Percentiles rank a stretch among this genome's conserved stretches.
phyloP scores from a whole-genome alignment of 2,888 invertebrate genomes.

The Myopa testacea region DNA sequence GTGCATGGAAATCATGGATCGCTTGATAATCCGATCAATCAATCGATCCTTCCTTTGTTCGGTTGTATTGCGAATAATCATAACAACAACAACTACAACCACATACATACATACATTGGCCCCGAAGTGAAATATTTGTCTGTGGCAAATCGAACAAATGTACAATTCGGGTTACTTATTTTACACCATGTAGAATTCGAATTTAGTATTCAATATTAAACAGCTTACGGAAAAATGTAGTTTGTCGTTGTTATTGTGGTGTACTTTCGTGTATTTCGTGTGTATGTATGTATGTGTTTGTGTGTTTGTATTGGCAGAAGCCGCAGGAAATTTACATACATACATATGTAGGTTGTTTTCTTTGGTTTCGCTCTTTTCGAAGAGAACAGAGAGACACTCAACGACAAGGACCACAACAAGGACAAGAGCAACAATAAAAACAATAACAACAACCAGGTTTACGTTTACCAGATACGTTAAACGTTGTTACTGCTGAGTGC shows the following conservation, averaged over 20 bases:
- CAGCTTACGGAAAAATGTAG: neutral
- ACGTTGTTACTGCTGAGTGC: too few relatives aligned
- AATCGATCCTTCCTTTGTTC: too few relatives aligned
- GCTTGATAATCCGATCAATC: too few relatives aligned
- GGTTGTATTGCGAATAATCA: too few relatives aligned
- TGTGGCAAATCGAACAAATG: slow-evolving; percentile 19
- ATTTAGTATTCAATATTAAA: slow-evolving; percentile 4
- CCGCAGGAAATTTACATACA: neutral
- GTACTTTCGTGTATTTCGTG: neutral
- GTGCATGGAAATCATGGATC: too few relatives aligned
- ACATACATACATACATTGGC: too few relatives aligned
- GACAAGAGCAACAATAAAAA: too few relatives aligned
- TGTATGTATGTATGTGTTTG: neutral
- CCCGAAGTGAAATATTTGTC: neutral
- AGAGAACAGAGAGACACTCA: neutral
- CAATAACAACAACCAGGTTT: too few relatives aligned
- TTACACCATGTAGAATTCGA: neutral
- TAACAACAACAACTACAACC: too few relatives aligned
- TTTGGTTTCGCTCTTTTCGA: slow-evolving; percentile 1
- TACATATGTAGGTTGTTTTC: too few relatives aligned
- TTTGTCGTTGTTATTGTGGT: neutral
- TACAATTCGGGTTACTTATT: neutral
- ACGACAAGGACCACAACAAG: too few relatives aligned
- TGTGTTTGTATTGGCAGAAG: neutral
- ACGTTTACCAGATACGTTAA: too few relatives aligned